Percentiles rank a stretch among this genome's conserved stretches.
These are phyloP conservation scores for Cromileptes altivelis DNA, from an alignment of 2,113 vertebrate genomes.

Conservation along the genomic window DNA sequence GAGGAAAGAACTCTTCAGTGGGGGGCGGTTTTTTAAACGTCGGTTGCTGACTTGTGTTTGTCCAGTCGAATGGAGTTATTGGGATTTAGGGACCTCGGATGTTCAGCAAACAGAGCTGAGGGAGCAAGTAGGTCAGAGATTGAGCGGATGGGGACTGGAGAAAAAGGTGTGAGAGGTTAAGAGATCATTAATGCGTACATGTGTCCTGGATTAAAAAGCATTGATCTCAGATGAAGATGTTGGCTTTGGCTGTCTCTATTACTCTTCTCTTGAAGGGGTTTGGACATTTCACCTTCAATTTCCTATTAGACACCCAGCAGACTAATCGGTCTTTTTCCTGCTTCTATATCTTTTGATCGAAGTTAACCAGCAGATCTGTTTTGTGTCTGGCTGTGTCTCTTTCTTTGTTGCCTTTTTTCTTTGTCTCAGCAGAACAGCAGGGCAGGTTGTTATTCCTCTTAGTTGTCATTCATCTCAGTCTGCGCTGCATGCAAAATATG, in stretches of 20 bases:
- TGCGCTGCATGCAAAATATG: not conserved
- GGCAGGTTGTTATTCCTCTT: not conserved
- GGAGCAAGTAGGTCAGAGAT: constrained; percentile 22
- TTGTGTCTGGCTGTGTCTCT: constrained; percentile 3
- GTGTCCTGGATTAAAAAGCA: constrained; percentile 67
- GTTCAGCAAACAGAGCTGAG: constrained; percentile 20
- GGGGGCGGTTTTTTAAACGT: constrained; percentile 7
- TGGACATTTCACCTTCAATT: constrained; percentile 53
- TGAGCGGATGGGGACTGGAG: not conserved
- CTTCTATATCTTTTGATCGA: constrained; percentile 18
- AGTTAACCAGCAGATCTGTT: constrained; percentile 8
- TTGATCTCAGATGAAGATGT: constrained; percentile 64
- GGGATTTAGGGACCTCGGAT: constrained; percentile 1
- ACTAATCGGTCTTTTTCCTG: constrained; percentile 27
- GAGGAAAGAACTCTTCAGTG: not conserved
- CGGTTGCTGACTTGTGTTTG: not conserved
- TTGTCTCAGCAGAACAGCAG: not conserved
- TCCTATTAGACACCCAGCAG: constrained; percentile 19
- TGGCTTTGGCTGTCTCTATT: constrained; percentile 69
- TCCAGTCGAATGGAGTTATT: not conserved
- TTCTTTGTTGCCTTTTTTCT: not conserved
- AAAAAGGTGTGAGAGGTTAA: constrained; percentile 49
- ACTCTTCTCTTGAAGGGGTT: constrained; percentile 33
- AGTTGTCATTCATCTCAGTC: not conserved
- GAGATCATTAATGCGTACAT: constrained; percentile 67